Percentiles rank a stretch among this genome's conserved stretches.
These are phyloP conservation scores for Laterallus jamaicensis DNA, from an alignment of 2,113 vertebrate species.

Conservation along the genomic window DNA sequence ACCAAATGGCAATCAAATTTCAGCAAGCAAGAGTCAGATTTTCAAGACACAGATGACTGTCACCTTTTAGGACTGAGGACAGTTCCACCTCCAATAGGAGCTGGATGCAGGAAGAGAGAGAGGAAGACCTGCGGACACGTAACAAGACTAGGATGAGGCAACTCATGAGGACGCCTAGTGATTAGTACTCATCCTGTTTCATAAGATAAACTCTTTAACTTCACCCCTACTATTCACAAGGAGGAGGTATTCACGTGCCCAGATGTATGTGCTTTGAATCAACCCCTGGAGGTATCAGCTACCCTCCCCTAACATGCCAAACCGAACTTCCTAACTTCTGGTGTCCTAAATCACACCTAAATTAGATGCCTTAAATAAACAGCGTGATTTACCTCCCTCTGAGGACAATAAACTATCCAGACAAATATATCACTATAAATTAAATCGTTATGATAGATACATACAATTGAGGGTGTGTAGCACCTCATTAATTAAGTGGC, in stretches of 20 bases:
- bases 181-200: neutral
- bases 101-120: neutral
- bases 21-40: neutral
- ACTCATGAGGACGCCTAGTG: neutral
- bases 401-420: neutral
- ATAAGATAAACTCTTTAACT: neutral
- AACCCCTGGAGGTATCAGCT: neutral
- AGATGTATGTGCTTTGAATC: neutral
- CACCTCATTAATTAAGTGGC: slow-evolving; percentile 62
- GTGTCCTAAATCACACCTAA: neutral
- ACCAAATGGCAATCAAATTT: neutral
- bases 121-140: neutral
- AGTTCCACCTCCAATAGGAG: neutral
- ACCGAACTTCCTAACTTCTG: slow-evolving; percentile 3
- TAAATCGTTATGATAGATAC: slow-evolving; percentile 49
- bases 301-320: neutral
- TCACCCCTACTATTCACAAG: neutral
- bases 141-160: neutral
- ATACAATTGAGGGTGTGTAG: slow-evolving; percentile 14
- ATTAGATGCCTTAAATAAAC: slow-evolving; percentile 30
- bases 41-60: neutral
- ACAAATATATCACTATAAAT: slow-evolving; percentile 37
- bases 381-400: neutral
- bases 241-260: neutral
- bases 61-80: neutral